Base-by-base conservation (phyloP, 64 coral and sea anemone genomes). In the Montipora capricornis region DNA sequence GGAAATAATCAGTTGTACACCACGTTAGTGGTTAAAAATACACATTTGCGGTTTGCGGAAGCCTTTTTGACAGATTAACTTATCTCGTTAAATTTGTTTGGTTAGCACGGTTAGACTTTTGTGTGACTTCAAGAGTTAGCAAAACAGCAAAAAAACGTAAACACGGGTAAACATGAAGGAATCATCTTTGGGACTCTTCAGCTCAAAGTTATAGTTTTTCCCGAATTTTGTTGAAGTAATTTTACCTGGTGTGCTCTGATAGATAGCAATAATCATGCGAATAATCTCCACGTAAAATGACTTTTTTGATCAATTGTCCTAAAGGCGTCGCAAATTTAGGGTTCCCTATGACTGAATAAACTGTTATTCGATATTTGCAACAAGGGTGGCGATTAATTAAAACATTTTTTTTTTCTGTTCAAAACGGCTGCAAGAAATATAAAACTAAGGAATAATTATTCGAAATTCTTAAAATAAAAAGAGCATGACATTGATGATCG, bases 281-380 rank as follows among this genome's bases (percentile, higher is more conserved):
- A 71, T 57, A 57, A 57, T 57, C 53, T 57, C 11, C 11, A 8
- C 2, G 53, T 57, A 57, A 6, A 11, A 8, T 15, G 19, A 70
- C 15, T 86, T 70, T 71, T 64, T 86, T 22, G 61, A 15, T 45
- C 45, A 48, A 47, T 44, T 44, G 46, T 71, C 44, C 6, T 71
- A 68, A 22, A 71, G 46, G 55, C 10, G 55, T 59, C 24, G 15
- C 10, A 20, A 48, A 71, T 73, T 68, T 67, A 71, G 4, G 13
- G 44, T 57, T 47, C 64, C 46, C 61, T 86, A 50, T 20, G 37
- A 37, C 37, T 86, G 66, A 86, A 86, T 71, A 20, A 47, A 46
- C 14, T 73, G 82, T 86, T 86, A 86, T 86, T 86, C 17, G 71
- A 71, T 86, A 86, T 73, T 84, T 49, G 64, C 47, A 64, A 86